Conservation (phyloP, 2,113 vertebrate genomes). For the Alexandromys fortis region DNA sequence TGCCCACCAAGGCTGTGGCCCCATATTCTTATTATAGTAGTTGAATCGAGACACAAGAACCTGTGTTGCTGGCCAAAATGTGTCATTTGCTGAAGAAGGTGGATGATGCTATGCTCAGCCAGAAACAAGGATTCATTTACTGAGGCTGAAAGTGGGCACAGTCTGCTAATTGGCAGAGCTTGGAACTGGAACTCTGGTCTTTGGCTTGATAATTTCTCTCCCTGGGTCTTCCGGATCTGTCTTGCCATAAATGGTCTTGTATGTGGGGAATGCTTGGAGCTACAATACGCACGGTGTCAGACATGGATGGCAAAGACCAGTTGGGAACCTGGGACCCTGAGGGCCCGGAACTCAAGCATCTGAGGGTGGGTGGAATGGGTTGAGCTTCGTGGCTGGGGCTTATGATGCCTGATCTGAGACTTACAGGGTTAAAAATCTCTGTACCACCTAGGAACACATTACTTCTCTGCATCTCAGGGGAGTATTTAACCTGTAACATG, state of each 20-base stretch:
- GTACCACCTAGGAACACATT: not conserved
- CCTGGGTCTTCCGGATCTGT: too few relatives aligned
- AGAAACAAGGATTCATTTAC: not conserved
- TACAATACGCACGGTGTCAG: not conserved
- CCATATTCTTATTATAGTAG: not conserved
- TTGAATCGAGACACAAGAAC: not conserved
- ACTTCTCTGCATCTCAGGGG: not conserved
- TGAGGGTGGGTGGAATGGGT: not conserved
- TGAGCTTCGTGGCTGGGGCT: not conserved
- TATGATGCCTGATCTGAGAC: not conserved
- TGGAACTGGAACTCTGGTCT: not conserved
- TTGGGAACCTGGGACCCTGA: not conserved
- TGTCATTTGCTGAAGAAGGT: not conserved
- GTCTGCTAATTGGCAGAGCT: not conserved
- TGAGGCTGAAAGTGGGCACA: not conserved
- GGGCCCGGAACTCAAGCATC: not conserved
- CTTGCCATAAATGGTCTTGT: not conserved
- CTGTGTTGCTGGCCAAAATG: not conserved
- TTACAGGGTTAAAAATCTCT: not conserved
- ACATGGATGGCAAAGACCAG: not conserved
- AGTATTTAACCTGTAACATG: slow-evolving; percentile 23
- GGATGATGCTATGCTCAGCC: not conserved
- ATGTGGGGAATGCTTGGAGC: not conserved
- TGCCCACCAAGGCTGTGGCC: not conserved
- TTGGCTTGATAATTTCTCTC: not conserved